Evolutionary conservation across 2,888 invertebrate genomes (phyloP), one percentile per base, ranked within the genome.

Genomic region (Eupithecia centaureata): DNA sequence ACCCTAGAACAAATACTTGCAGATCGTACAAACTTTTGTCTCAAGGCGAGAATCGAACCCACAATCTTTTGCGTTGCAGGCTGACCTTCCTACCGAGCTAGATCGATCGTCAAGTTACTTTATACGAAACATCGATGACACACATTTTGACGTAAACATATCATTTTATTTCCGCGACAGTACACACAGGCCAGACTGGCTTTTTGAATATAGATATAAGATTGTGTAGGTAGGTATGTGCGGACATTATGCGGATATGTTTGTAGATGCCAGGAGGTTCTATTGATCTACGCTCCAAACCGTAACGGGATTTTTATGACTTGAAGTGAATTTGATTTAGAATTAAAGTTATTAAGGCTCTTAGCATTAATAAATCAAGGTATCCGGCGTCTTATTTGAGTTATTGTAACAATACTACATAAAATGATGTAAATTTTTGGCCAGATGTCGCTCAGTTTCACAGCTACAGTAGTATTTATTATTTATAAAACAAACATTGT

Each of bases 271-370:
- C 57, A 18, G 22, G 22, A 57, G 32, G 22, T 32, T 18, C 18
- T 56, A 32, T 56, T 32, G 28, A 56, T 56, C 18, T 56, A 18
- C 42, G n/a, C 28, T 57, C 47, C 60, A 54, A 42, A 30, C 12
- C 54, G 47, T 56, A 56, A 61, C 32, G 32, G 42, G 56, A 18
- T 33, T 61, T 65, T 65, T 65, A 65, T 61, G 54, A 54, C 22
- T 52, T 52, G 25, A 54, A 61, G 52, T 33, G 54, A 30, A 65
- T 54, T 54, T 61, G 60, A 42, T 65, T 65, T 25, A 30, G 13
- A 22, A 65, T 27, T n/a, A 22, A 1, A 22, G 18, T 10, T 54
- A 15, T 54, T 13, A 13, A 52, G 27, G 28, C 15, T 25, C 4
- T 38, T 38, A n/a, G 18, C 18, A 18, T 42, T 18, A 8, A 42